These are phyloP conservation scores for Scaptomyza pallida DNA, from an alignment of 1,140 invertebrate species.

Conservation along the genomic window DNA sequence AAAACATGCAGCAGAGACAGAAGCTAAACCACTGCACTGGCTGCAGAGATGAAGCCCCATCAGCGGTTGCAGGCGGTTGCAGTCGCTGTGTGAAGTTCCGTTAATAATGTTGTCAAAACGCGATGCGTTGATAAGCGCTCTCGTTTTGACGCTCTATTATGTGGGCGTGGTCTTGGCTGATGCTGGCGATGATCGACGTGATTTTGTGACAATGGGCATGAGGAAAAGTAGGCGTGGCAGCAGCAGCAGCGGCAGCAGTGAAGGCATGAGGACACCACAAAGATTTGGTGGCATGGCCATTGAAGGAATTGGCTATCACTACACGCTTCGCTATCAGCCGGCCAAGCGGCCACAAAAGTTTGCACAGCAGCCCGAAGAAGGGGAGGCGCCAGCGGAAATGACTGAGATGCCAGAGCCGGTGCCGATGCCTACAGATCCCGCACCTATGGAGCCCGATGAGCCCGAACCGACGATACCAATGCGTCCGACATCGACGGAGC, in stretches of 20 bases:
- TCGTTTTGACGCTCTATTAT: constrained; percentile 75
- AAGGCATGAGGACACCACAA: constrained; percentile 6
- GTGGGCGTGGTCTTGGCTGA: constrained; percentile 54
- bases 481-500: constrained; percentile 45
- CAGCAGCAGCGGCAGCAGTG: constrained; percentile 19
- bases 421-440: constrained; percentile 35
- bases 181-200: constrained; percentile 30
- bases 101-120: constrained; percentile 80
- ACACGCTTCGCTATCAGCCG: constrained; percentile 68
- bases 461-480: constrained; percentile 68
- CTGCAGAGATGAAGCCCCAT: constrained; percentile 41
- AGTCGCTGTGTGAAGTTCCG: constrained; percentile 71
- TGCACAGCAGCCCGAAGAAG: constrained; percentile 43
- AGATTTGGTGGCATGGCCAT: constrained; percentile 50
- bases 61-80: constrained; percentile 27
- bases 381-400: constrained; percentile 4
- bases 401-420: constrained; percentile 38
- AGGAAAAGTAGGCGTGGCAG: constrained; percentile 43
- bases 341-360: constrained; percentile 56
- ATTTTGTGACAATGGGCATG: constrained; percentile 67
- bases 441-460: constrained; percentile 41
- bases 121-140: constrained; percentile 70
- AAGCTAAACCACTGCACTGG: not conserved
- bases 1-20: constrained; percentile 41
- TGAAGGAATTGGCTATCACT: constrained; percentile 55